phyloP scores from a whole-genome alignment of 2,113 vertebrate species.

The Chlorodrepanis virens region DNA sequence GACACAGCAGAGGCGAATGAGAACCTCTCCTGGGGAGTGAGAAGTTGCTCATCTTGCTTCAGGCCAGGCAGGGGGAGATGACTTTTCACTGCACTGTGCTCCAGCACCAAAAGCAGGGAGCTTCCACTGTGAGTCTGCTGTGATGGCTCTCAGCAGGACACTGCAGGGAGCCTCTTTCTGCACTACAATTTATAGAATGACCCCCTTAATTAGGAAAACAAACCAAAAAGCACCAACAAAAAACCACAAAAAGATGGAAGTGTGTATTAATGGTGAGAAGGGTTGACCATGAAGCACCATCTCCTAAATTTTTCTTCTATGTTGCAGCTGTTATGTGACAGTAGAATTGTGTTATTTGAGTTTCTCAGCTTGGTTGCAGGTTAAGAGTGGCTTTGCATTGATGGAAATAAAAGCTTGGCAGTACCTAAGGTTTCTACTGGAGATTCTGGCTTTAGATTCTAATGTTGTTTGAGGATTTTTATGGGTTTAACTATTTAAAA shows the following conservation, averaged over 20 bases:
- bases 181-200: neutral
- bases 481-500: neutral
- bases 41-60: neutral
- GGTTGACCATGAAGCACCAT: neutral
- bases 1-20: neutral
- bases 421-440: neutral
- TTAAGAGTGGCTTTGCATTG: neutral
- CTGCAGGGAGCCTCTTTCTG: neutral
- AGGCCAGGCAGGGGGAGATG: neutral
- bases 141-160: neutral
- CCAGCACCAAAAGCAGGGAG: neutral
- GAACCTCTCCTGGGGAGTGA: neutral
- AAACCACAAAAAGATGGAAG: neutral
- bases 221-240: neutral
- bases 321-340: fast-evolving
- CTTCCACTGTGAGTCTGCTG: neutral
- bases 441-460: neutral
- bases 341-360: neutral
- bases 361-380: neutral
- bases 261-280: neutral
- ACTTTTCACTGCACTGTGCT: neutral
- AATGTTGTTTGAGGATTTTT: neutral
- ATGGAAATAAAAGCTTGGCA: neutral
- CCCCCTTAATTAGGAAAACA: neutral
- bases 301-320: neutral